Evolutionary conservation across 2,113 vertebrate genomes (phyloP).

Genomic region (Semnornis frantzii): DNA sequence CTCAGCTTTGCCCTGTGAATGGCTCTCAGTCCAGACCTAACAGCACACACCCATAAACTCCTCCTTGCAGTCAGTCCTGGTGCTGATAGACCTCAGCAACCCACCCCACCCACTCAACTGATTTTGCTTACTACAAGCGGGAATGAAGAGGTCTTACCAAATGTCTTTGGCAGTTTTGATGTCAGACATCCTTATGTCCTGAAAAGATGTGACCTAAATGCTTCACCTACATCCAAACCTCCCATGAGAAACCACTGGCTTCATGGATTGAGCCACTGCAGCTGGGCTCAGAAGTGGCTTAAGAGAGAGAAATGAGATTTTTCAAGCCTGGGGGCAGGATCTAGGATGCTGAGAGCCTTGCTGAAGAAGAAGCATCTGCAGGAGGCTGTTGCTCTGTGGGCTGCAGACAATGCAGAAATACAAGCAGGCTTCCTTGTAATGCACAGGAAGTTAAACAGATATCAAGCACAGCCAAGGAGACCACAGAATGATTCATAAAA

Average conservation of each 20-base stretch:
- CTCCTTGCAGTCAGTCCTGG: neutral
- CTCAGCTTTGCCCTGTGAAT: neutral
- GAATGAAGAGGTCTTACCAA: neutral
- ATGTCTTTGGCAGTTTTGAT: neutral
- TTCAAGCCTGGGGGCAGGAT: neutral
- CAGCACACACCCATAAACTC: neutral
- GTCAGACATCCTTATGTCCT: neutral
- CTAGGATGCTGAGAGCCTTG: neutral
- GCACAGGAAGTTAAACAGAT: slow-evolving; percentile 37
- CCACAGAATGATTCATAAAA: slow-evolving; percentile 55
- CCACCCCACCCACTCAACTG: neutral
- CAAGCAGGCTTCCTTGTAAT: slow-evolving; percentile 22
- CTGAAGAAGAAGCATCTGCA: neutral
- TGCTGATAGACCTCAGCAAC: neutral
- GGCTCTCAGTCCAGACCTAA: neutral
- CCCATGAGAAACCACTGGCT: neutral
- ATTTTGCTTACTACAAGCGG: neutral
- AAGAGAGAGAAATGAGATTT: neutral
- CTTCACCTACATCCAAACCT: neutral
- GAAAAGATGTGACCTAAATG: neutral
- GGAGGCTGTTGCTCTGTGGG: neutral
- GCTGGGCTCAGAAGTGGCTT: neutral
- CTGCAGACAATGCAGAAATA: neutral
- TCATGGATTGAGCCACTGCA: neutral
- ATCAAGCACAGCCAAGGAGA: slow-evolving; percentile 29